Conservation (phyloP, 2,888 invertebrate genomes). For the Nycteola revayana region DNA sequence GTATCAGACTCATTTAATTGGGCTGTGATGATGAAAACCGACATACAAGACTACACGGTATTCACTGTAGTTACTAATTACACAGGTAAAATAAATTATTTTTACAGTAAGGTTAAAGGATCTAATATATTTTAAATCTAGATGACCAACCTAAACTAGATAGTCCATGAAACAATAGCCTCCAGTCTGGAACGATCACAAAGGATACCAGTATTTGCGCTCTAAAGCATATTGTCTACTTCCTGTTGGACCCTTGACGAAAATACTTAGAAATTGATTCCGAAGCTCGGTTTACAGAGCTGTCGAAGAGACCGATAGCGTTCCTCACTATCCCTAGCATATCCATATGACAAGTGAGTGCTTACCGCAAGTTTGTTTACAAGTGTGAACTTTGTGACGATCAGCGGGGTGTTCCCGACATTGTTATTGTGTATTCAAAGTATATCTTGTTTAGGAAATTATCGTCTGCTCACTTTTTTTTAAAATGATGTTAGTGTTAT, state of each 20-base stretch:
- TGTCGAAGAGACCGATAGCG: conserved; percentile 55
- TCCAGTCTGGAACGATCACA: conserved; percentile 17
- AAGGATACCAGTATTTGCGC: conserved; percentile 33
- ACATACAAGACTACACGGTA: too few relatives aligned
- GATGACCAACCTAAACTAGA: too few relatives aligned
- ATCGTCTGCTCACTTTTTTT: too few relatives aligned
- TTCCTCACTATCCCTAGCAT: conserved; percentile 38
- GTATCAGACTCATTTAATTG: too few relatives aligned
- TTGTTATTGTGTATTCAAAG: conserved; percentile 24
- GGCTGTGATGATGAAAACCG: too few relatives aligned
- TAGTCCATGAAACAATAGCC: conserved; percentile 15
- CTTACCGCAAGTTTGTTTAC: conserved; percentile 29
- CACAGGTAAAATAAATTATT: too few relatives aligned
- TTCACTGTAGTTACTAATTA: too few relatives aligned
- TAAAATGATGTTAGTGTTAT: too few relatives aligned
- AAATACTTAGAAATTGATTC: conserved; percentile 57
- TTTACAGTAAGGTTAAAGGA: too few relatives aligned
- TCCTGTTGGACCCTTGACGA: conserved; percentile 38
- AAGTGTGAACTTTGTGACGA: conserved; percentile 7
- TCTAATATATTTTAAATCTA: too few relatives aligned
- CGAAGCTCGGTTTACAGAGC: conserved; percentile 60
- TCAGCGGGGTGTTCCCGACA: background rate
- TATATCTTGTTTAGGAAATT: conserved; percentile 4
- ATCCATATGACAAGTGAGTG: conserved; percentile 42
- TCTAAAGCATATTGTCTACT: conserved; percentile 34